Evolutionary conservation across 2,888 invertebrate genomes (phyloP).

Genomic region (Phragmatobia fuliginosa): DNA sequence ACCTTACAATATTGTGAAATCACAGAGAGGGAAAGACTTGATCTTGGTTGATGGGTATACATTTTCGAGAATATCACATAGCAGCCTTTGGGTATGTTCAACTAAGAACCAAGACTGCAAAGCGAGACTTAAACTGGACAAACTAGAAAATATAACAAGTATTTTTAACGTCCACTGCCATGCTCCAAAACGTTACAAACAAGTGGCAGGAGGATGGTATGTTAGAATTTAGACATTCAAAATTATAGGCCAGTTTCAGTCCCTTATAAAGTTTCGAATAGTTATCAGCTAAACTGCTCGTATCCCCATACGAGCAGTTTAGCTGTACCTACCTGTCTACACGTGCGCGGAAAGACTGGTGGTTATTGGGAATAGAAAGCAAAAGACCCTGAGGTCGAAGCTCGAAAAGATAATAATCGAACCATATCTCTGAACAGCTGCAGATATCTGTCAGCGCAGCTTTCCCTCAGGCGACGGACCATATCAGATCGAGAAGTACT

Average conservation of each 20-base stretch:
- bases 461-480: no score
- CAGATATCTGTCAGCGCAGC: no score
- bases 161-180: constrained; percentile 27
- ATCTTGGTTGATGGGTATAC: constrained; percentile 46
- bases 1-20: constrained; percentile 41
- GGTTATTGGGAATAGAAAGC: no score
- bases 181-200: constrained; percentile 25
- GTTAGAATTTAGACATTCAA: constrained; percentile 5
- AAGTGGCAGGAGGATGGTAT: constrained; percentile 15
- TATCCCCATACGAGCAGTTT: no score
- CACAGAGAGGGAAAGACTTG: constrained; percentile 47
- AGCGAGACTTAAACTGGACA: constrained; percentile 55
- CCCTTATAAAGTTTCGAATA: no score
- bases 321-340: no score
- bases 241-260: background rate
- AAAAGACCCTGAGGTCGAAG: no score
- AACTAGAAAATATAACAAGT: constrained; percentile 9
- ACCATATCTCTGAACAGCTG: no score
- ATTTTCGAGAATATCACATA: constrained; percentile 29
- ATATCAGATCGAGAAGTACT: no score
- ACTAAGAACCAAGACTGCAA: constrained; percentile 50
- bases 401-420: no score
- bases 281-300: no score
- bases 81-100: constrained; percentile 47
- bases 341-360: no score